Base-by-base conservation (phyloP, 2,113 vertebrate genomes). In the Uropsilus gracilis region DNA sequence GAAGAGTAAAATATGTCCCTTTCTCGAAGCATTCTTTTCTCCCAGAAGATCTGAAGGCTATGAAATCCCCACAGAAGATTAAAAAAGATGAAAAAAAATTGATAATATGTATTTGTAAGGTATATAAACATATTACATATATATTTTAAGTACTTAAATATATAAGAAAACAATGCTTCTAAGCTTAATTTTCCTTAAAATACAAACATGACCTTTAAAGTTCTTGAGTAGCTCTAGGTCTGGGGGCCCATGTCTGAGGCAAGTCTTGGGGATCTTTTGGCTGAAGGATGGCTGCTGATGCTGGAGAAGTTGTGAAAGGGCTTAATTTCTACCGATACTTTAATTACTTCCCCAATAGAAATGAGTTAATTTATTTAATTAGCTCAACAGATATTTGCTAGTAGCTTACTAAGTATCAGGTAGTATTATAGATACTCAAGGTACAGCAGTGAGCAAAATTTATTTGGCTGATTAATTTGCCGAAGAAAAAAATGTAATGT, bases 11-110 rank as follows among this genome's bases (percentile, higher is more conserved):
- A 46, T 39, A 26, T 14, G 8, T 82, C 48, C 18, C 68, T 42
- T 90, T 57, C 83, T 82, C 16, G 82, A 82, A 91, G 30, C 22
- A 28, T 81, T 81, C 48, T n/a, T n/a, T n/a, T n/a, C n/a, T n/a
- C n/a, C 5, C 68, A 39, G 75, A 48, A 61, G 2, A 3, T 82
- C 82, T 82, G 32, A 37, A 91, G 50, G 57, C 22, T 87, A 81
- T 68, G 57, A 57, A 46, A 68, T 2, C 9, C 5, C 5, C 55
- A 24, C 8, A n/a, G 73, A 91, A 86, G 46, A 63, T 39, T 86
- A 94, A 71, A 42, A 42, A 50, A 50, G 7, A 50, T 50, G 32
- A 78, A 50, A 69, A 22, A 42, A 24, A 77, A 24, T 64, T 42
- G 57, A 61, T 48, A 24, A 34, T 57, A 91, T 69, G 26, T 50